Percentiles rank a stretch among this genome's conserved stretches.
Conservation (phyloP, 2,113 vertebrate genomes). For the Himantopus leucocephalus region DNA sequence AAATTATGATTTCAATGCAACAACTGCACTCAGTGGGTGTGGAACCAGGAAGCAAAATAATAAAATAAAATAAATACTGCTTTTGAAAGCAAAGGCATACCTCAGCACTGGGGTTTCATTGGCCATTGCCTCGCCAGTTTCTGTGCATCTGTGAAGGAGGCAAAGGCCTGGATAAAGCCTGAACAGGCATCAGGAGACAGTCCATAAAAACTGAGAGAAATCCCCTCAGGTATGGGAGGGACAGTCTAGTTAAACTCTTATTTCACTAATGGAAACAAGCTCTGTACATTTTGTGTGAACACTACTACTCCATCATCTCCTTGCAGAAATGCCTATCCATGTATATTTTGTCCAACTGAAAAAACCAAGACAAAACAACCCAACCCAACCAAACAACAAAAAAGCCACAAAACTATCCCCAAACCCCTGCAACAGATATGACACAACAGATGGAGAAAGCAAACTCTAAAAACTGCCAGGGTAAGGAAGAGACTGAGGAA, state of each 20-base stretch:
- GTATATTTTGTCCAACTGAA: neutral
- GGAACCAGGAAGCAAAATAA: neutral
- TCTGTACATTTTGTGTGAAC: neutral
- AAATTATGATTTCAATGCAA: neutral
- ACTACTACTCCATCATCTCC: neutral
- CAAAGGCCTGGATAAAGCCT: neutral
- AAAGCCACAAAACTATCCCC: neutral
- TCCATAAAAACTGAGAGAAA: neutral
- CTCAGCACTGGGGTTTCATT: neutral
- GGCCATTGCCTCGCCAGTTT: neutral
- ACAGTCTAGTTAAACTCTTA: neutral
- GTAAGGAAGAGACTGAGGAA: neutral
- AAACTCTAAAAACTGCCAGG: neutral
- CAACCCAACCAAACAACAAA: neutral
- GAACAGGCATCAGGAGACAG: neutral
- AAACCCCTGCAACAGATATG: neutral
- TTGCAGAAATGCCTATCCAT: neutral
- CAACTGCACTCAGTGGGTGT: neutral
- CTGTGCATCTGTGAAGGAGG: neutral
- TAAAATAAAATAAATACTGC: neutral
- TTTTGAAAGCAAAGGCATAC: neutral
- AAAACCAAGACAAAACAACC: neutral
- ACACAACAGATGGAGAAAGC: neutral
- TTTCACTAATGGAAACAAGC: neutral
- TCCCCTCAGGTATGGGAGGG: neutral